Evolutionary conservation across 1,140 invertebrate genomes (phyloP), one percentile per base, ranked within the genome.

Genomic region (Drosophila murphyi): DNA sequence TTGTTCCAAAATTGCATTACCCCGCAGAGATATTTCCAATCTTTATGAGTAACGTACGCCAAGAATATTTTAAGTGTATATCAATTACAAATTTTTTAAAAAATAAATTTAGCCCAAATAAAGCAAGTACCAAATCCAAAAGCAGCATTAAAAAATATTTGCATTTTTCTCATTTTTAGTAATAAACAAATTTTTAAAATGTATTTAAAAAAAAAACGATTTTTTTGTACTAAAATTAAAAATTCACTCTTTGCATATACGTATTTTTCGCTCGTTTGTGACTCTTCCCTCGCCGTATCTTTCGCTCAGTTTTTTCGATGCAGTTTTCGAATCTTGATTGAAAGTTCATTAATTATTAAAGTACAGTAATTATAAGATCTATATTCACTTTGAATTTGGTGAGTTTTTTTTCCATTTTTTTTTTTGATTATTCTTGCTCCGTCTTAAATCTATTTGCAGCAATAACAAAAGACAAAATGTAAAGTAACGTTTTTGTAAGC

Each of bases 281-380:
- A 89, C 83, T 83, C 81, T 82, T 86, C 77, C 79, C 87, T 87
- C 87, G 75, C 81, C 79, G 79, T 80, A 80, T 87, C 78, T 90
- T 90, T 90, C 80, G 80, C 83, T 87, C 83, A 80, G 79, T 86
- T 82, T 89, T 79, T 79, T 90, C 72, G 77, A 85, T 71, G 70
- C 73, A 79, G 55, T 80, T 82, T 80, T 73, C 73, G 76, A 82
- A 72, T 70, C 69, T 82, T 82, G 75, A 78, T 86, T 86, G 82
- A 86, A 79, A 77, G 79, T 64, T 63, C 68, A 74, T 72, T 81
- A 78, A 85, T 60, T 43, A 3, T 20, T 85, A 89, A 90, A 90
- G 78, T 71, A 79, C 65, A 74, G 60, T 78, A 71, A 75, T 57
- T 72, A 65, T 72, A 72, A 72, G 70, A 31, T 65, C 47, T 63